Percentiles rank a stretch among this genome's conserved stretches.
These are phyloP conservation scores for Hypotaenidia okinawae DNA, from an alignment of 2,797 vertebrate species.

Conservation along the genomic window DNA sequence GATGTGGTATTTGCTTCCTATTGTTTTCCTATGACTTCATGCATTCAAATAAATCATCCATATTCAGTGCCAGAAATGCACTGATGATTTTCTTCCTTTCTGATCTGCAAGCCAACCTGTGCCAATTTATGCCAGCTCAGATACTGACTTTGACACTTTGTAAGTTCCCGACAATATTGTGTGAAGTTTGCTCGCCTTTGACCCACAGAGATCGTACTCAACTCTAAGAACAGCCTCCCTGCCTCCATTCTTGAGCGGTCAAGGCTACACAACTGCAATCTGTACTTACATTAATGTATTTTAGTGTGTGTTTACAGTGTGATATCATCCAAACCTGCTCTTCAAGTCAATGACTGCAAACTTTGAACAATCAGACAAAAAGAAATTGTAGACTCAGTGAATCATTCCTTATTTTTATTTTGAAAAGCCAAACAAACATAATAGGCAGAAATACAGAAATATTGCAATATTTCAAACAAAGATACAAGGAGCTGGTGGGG, in stretches of 20 bases:
- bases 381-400: background rate
- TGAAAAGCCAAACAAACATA: background rate
- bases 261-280: background rate
- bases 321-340: background rate
- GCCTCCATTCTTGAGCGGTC: background rate
- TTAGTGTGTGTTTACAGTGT: background rate
- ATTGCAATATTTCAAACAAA: background rate
- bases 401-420: background rate
- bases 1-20: background rate
- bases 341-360: background rate
- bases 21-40: background rate
- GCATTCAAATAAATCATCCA: background rate
- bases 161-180: background rate
- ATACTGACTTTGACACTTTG: background rate
- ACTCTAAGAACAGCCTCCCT: background rate
- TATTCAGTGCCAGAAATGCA: background rate
- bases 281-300: rapidly evolving
- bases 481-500: background rate
- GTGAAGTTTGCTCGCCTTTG: background rate
- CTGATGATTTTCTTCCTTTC: background rate
- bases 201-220: background rate
- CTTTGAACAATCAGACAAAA: background rate
- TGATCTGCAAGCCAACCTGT: background rate
- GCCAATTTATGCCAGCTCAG: background rate
- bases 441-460: background rate